Base-by-base conservation (phyloP, 2,888 invertebrate genomes). In the Suillia variegata region DNA sequence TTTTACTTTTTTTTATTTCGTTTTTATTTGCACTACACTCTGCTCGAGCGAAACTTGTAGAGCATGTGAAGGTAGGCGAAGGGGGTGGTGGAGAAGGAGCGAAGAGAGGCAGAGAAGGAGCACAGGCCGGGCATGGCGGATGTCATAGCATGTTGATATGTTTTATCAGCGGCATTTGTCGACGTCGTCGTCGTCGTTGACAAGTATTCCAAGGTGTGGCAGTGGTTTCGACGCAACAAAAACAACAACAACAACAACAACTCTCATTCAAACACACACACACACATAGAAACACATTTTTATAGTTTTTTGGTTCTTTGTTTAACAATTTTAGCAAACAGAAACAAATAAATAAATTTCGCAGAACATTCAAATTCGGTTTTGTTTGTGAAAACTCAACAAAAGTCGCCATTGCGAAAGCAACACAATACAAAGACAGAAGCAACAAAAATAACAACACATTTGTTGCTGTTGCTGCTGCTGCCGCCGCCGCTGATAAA, bases 321-420 rank as follows among this genome's bases (percentile, higher is more conserved):
- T 51, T 26, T 51, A 31, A 51, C 31, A 51, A 26, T 51, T 51
- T 51, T 15, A 51, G 33, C 51, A 31, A 51, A 51, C 6, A 49
- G n/a, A n/a, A n/a, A n/a, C 26, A 26, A 48, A 4, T 15, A 48
- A 4, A 15, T 13, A 48, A 8, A 48, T 18, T 21, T 15, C 18
- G 20, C 48, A 48, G 12, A 48, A 21, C 48, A 48, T 17, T 20
- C 6, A 26, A 26, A 26, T 26, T 26, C 10, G 21, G 8, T 20
- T n/a, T n/a, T n/a, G n/a, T n/a, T n/a, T n/a, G n/a, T n/a, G n/a
- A n/a, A n/a, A 22, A 21, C 22, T 10, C 15, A 38, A 13, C 6
- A 38, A 38, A 38, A 38, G 10, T 38, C 15, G 15, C 38, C 6
- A 38, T 10, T n/a, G 38, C 10, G 31, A 38, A 38, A 26, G 26